Evolutionary conservation across 2,113 vertebrate genomes (phyloP).

Genomic region (Sceloporus tristichus): DNA sequence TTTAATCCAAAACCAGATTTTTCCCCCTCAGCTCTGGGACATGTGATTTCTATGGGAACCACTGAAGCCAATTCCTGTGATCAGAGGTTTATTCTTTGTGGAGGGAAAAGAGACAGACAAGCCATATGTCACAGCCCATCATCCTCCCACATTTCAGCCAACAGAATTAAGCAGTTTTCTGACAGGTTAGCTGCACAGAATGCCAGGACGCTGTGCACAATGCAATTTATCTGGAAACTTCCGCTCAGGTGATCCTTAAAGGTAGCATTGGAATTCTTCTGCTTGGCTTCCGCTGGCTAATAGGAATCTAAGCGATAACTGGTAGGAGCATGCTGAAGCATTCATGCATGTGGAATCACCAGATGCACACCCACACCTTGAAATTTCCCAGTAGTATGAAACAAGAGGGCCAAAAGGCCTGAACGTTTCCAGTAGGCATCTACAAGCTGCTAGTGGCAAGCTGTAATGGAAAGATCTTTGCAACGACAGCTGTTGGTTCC

Average conservation of each 20-base stretch:
- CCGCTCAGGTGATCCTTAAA: conserved; percentile 71
- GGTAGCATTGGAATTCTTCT: conserved; percentile 72
- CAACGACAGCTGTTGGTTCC: too few relatives aligned
- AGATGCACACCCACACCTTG: conserved; percentile 51
- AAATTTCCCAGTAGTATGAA: conserved; percentile 57
- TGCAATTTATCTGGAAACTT: conserved; percentile 61
- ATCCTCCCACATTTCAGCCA: conserved; percentile 37
- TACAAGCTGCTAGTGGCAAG: background rate
- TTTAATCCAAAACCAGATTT: background rate
- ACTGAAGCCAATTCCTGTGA: accelerated
- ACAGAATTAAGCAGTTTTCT: conserved; percentile 51
- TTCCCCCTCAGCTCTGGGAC: background rate
- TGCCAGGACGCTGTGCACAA: conserved; percentile 32
- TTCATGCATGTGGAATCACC: conserved; percentile 68
- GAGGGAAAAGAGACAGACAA: conserved; percentile 18
- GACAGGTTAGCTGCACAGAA: conserved; percentile 41
- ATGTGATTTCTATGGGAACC: background rate
- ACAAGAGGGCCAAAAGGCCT: conserved; percentile 27
- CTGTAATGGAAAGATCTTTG: background rate
- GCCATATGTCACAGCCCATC: conserved; percentile 4
- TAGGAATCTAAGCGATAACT: conserved; percentile 65
- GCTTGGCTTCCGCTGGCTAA: conserved; percentile 71
- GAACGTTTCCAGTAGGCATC: conserved; percentile 34
- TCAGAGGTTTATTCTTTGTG: conserved; percentile 32
- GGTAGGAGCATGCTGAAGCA: conserved; percentile 70